A percentile compares a stretch with the other conserved stretches of the same genome.
Conservation (phyloP, 2,797 vertebrate genomes). For the Rhynchotus rufescens region DNA sequence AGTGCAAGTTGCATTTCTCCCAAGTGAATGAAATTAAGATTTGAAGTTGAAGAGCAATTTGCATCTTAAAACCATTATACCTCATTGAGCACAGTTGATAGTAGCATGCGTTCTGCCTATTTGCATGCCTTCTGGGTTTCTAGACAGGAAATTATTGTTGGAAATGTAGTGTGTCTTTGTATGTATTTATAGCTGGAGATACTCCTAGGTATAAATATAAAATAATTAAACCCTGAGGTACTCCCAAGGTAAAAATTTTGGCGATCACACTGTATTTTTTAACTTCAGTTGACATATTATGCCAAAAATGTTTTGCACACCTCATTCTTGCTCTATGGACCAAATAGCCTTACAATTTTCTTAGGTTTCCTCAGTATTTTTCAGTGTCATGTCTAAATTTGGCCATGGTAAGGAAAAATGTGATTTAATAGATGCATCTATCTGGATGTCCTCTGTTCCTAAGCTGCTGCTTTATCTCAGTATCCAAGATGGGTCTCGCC, state of each 20-base stretch:
- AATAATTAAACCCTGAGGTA: background rate
- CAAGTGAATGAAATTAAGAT: conserved; percentile 11
- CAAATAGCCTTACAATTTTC: background rate
- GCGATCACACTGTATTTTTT: background rate
- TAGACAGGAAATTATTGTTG: background rate
- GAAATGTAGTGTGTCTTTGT: background rate
- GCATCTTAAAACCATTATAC: conserved; percentile 3
- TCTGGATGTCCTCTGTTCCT: background rate
- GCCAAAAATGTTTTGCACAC: background rate
- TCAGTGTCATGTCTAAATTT: background rate
- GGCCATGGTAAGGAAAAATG: background rate
- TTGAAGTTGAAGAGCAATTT: conserved; percentile 38
- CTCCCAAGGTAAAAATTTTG: background rate
- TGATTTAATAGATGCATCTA: background rate
- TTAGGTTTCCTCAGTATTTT: background rate
- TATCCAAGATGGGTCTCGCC: background rate
- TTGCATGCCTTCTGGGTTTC: background rate
- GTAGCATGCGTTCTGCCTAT: background rate
- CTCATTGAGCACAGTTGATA: conserved; percentile 1
- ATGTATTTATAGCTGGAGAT: background rate
- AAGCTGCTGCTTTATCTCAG: background rate
- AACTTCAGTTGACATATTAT: background rate
- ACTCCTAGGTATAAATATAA: background rate
- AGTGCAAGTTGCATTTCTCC: background rate
- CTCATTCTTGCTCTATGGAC: background rate